Conservation (phyloP, 2,113 vertebrate genomes). For the Piprites chloris region DNA sequence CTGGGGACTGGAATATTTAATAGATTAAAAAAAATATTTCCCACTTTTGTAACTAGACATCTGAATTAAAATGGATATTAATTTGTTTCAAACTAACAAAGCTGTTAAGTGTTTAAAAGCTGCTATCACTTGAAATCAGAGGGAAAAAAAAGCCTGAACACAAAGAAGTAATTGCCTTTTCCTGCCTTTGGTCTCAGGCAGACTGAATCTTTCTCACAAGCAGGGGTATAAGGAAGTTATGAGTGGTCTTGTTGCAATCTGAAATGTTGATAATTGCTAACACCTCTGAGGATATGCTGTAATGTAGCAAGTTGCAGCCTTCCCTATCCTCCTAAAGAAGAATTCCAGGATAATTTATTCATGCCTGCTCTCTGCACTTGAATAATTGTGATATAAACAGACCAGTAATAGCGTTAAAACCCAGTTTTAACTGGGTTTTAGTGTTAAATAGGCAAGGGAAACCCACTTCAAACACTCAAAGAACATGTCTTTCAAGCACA, state of each 20-base stretch:
- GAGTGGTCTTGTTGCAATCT: not conserved
- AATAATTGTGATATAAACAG: not conserved
- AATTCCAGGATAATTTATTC: not conserved
- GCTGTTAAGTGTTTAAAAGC: not conserved
- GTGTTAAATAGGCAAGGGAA: not conserved
- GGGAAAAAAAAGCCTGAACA: not conserved
- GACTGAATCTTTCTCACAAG: not conserved
- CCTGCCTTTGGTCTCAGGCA: not conserved
- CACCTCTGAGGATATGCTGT: not conserved
- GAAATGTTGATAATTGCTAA: not conserved
- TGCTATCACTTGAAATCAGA: not conserved
- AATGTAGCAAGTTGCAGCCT: not conserved
- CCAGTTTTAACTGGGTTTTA: not conserved
- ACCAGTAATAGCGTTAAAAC: not conserved
- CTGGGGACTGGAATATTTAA: not conserved
- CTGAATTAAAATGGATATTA: not conserved
- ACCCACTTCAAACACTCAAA: not conserved
- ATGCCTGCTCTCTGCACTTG: not conserved
- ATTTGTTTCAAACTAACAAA: not conserved
- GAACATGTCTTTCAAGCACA: not conserved
- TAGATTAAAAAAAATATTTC: not conserved
- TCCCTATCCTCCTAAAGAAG: not conserved
- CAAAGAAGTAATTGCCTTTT: not conserved
- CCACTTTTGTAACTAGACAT: not conserved
- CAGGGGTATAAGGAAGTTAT: not conserved